Conservation (phyloP, 2,113 vertebrate species). For the Plestiodon gilberti region DNA sequence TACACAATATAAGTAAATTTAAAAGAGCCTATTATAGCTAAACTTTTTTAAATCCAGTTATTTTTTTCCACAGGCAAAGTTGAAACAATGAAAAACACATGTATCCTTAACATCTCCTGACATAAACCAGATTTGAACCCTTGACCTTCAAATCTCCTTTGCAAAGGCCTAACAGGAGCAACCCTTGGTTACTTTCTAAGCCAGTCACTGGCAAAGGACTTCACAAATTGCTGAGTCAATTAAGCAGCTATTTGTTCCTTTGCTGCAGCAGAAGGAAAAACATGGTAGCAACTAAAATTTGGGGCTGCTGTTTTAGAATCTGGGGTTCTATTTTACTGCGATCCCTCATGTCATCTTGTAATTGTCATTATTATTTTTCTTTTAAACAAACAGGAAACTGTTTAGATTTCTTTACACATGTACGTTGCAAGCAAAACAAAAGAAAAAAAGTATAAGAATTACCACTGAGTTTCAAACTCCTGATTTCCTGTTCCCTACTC, state of each 20-base stretch:
- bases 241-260: slow-evolving; percentile 36
- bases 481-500: background rate
- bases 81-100: slow-evolving; percentile 40
- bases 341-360: background rate
- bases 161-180: slow-evolving; percentile 32
- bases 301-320: slow-evolving; percentile 22
- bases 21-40: background rate
- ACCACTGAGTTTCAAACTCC: background rate
- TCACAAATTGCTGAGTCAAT: slow-evolving; percentile 37
- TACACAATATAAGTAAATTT: background rate
- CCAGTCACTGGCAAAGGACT: slow-evolving; percentile 22
- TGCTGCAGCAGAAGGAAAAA: slow-evolving; percentile 14
- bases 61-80: background rate
- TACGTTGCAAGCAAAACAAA: background rate
- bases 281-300: background rate
- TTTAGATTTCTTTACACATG: background rate
- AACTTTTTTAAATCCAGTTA: slow-evolving; percentile 15
- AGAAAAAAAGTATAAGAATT: background rate
- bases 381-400: background rate
- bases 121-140: slow-evolving; percentile 44
- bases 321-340: background rate
- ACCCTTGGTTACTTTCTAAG: slow-evolving; percentile 17
- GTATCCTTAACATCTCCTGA: slow-evolving; percentile 34
- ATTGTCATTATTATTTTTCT: background rate
- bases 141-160: slow-evolving; percentile 36